A percentile compares a stretch with the other conserved stretches of the same genome.
Evolutionary conservation across 2,888 invertebrate species (phyloP).

Genomic region (Orchestes rusci): DNA sequence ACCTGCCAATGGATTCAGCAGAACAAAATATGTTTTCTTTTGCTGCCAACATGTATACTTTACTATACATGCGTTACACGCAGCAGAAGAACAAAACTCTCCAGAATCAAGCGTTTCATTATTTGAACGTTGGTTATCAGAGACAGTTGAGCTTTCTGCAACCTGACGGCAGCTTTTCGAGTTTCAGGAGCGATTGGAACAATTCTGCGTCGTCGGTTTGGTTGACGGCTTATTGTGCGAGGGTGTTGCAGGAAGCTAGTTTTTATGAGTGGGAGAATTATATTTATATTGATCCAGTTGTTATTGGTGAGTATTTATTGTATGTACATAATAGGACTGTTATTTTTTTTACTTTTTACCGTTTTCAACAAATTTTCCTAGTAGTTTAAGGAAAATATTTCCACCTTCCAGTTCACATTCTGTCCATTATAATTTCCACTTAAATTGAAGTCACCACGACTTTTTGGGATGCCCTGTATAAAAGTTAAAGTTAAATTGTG

Average conservation of each 20-base stretch:
- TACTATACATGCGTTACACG: conserved; percentile 83
- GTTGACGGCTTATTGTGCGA: conserved; percentile 86
- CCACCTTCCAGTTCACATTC: too few species aligned
- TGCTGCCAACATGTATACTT: conserved; percentile 87
- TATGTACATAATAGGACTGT: background rate
- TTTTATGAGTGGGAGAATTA: conserved; percentile 97
- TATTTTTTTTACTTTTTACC: too few species aligned
- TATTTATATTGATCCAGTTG: conserved; percentile 84
- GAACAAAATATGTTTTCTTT: conserved; percentile 97
- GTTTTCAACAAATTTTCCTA: too few species aligned
- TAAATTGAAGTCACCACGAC: too few species aligned
- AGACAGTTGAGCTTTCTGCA: conserved; percentile 87
- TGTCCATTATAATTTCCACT: too few species aligned
- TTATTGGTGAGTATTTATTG: conserved; percentile 48
- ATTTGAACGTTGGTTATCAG: conserved; percentile 87
- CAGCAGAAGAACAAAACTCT: conserved; percentile 63
- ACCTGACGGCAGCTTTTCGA: conserved; percentile 81
- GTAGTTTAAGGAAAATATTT: too few species aligned
- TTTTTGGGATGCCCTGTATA: too few species aligned
- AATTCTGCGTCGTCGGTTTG: conserved; percentile 83
- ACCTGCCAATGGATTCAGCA: conserved; percentile 82
- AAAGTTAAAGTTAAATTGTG: too few species aligned
- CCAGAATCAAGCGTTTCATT: conserved; percentile 74
- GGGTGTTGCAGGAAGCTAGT: conserved; percentile 84
- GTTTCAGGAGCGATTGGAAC: conserved; percentile 91